Conservation (phyloP, 2,113 vertebrate species). For the Heterotis niloticus region DNA sequence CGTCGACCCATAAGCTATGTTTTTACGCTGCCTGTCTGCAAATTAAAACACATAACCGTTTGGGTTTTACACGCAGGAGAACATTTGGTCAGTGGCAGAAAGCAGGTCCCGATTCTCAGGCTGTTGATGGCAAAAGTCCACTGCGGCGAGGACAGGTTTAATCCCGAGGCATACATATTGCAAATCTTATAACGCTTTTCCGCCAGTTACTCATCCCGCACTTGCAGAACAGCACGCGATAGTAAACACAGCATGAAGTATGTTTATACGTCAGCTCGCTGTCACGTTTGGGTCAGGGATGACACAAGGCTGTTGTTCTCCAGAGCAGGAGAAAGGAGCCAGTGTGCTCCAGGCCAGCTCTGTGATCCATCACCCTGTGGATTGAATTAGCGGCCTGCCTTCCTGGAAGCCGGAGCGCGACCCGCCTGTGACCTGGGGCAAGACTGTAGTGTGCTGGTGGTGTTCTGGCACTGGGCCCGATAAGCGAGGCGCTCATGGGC, state of each 20-base stretch:
- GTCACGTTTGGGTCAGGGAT: conserved; percentile 12
- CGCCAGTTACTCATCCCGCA: not conserved
- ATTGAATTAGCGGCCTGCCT: conserved; percentile 18
- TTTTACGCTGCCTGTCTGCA: not conserved
- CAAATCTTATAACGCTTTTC: not conserved
- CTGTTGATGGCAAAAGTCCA: not conserved
- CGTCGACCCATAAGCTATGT: not conserved
- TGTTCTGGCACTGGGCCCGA: not conserved
- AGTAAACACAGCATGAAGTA: not conserved
- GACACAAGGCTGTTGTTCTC: not conserved
- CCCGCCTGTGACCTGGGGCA: not conserved
- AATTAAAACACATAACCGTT: not conserved
- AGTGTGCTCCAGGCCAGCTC: not conserved
- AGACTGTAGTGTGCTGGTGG: not conserved
- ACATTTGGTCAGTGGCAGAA: too few relatives aligned
- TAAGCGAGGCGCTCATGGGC: not conserved
- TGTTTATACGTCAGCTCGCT: not conserved
- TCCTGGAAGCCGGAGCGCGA: not conserved
- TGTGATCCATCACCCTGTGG: not conserved
- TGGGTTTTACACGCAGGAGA: not conserved
- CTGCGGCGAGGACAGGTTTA: not conserved
- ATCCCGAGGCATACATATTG: not conserved
- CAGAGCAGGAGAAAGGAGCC: not conserved
- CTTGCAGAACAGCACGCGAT: not conserved
- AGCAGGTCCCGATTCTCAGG: not conserved